Percentiles rank a stretch among this genome's conserved stretches.
phyloP scores from a whole-genome alignment of 2,888 invertebrate species.

The Idaea biselata region DNA sequence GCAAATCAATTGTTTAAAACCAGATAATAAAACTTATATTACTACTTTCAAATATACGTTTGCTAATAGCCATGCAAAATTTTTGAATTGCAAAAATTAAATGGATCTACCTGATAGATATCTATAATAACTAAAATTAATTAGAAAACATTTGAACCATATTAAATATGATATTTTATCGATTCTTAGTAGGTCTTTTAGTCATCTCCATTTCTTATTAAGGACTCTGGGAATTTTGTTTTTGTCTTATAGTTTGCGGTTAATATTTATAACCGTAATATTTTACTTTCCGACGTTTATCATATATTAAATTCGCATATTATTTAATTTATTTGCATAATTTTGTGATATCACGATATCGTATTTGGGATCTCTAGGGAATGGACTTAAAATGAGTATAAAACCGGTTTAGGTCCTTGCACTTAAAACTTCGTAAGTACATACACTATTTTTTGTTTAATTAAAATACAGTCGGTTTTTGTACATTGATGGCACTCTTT shows the following conservation, averaged over 20 bases:
- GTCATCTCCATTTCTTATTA: neutral
- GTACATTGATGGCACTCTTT: too few species aligned
- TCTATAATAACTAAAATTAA: neutral
- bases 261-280: neutral
- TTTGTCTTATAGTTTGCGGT: neutral
- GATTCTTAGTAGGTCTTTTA: neutral
- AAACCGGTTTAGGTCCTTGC: neutral
- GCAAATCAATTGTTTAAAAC: neutral
- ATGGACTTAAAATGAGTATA: neutral
- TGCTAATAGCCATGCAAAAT: constrained; percentile 22
- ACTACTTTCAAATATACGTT: neutral
- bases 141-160: neutral
- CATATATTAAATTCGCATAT: neutral
- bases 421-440: neutral
- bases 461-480: neutral
- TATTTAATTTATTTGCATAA: neutral
- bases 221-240: neutral
- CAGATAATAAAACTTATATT: neutral
- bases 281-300: neutral
- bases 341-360: neutral
- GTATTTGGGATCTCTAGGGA: neutral
- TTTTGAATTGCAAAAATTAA: neutral
- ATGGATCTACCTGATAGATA: neutral
- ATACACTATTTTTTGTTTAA: too few species aligned
- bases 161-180: neutral